A percentile compares a stretch with the other conserved stretches of the same genome.
phyloP scores from a whole-genome alignment of 2,797 vertebrate genomes.

The Decapterus maruadsi region DNA sequence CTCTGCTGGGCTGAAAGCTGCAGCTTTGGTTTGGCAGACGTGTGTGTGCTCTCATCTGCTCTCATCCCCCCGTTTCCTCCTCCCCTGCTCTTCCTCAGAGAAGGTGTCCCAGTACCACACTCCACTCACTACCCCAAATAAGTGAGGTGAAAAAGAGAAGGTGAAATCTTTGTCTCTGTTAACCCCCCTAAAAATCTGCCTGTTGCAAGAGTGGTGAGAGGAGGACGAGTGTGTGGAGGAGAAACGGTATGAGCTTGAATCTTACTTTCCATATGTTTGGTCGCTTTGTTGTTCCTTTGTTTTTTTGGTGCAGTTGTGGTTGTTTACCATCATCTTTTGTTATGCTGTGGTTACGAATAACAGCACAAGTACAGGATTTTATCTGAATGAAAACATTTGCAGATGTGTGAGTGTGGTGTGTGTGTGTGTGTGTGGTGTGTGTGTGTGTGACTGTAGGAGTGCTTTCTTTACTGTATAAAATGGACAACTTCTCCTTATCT shows the following conservation, averaged over 20 bases:
- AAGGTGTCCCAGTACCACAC: slow-evolving; percentile 66
- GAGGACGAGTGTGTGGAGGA: slow-evolving; percentile 63
- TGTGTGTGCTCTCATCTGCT: slow-evolving; percentile 46
- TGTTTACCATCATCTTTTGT: slow-evolving; percentile 39
- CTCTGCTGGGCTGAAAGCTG: slow-evolving; percentile 39
- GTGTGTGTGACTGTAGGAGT: slow-evolving; percentile 15
- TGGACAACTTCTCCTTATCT: slow-evolving; percentile 10
- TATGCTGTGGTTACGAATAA: slow-evolving; percentile 47
- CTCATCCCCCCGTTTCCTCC: slow-evolving; percentile 69
- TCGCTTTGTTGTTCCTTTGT: slow-evolving; percentile 47
- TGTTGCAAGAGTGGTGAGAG: slow-evolving; percentile 52
- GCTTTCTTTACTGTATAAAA: slow-evolving; percentile 28
- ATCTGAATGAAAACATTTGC: slow-evolving; percentile 36
- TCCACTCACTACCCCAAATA: slow-evolving; percentile 59
- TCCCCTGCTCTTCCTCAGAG: slow-evolving; percentile 70
- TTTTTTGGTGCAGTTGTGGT: slow-evolving; percentile 39
- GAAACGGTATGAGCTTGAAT: slow-evolving; percentile 74
- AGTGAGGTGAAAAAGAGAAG: slow-evolving; percentile 52
- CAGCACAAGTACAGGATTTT: slow-evolving; percentile 21
- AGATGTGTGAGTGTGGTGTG: slow-evolving; percentile 14
- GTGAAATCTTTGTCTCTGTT: slow-evolving; percentile 27
- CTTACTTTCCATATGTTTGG: slow-evolving; percentile 63
- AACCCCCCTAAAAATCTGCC: slow-evolving; percentile 29
- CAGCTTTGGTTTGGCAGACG: slow-evolving; percentile 57
- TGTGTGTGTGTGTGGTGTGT: slow-evolving; percentile 18